Evolutionary conservation across 2,888 invertebrate species (phyloP), one percentile per base, ranked within the genome.

Genomic region (Tridacna crocea): DNA sequence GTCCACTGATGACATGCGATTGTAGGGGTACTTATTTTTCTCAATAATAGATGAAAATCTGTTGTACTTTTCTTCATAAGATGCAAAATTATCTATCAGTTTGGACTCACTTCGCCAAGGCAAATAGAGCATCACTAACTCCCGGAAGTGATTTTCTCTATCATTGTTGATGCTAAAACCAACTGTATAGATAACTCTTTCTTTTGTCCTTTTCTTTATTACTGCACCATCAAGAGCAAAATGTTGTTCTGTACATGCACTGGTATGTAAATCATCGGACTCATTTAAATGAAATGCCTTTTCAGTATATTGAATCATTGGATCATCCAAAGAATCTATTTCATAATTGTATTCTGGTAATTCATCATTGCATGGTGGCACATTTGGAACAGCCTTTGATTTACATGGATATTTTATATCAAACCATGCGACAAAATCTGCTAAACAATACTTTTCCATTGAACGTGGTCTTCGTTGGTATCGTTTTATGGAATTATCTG

Each of bases 371-470:
- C 10, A 26, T 12, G 24, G 26, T 27, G 12, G 24, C 12, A 15
- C 27, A 17, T 51, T 17, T 24, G 26, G n/a, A 12, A 17, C 24
- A 12, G 46, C 47, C 24, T 47, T 22, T 78, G n/a, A 27, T 55
- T 66, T 48, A 51, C 48, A 22, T 47, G 19, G 19, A 65, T 47
- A 26, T 11, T n/a, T 22, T 15, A 63, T 15, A 22, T 51, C 60
- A 68, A 72, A 82, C 74, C 78, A 80, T 2, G 83, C 63, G 15
- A 75, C 72, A 79, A 81, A 85, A 75, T 87, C 85, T 60, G 82
- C 85, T 48, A 58, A 79, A 65, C 85, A 84, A 11, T 48, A 77
- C 15, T 82, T 72, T 26, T 76, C 58, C 73, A 85, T 60, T n/a
- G 27, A 22, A 74, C 70, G 72, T 70, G 85, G 85, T 13, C 87